phyloP scores from a whole-genome alignment of 2,888 invertebrate species.

The Poecilobothrus nobilitatus region DNA sequence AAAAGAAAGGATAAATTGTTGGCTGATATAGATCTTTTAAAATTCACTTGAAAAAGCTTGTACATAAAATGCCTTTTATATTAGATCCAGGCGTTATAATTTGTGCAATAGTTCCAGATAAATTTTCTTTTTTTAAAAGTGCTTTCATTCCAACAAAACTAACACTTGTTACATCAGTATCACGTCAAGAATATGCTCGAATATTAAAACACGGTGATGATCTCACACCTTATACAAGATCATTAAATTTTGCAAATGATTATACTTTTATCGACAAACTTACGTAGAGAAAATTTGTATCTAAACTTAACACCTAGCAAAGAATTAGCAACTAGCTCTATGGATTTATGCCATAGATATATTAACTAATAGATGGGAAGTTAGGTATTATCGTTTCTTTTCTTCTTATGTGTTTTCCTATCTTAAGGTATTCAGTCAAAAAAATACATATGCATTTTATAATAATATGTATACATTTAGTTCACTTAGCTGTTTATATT shows the following conservation, averaged over 20 bases:
- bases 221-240: slow-evolving; percentile 89
- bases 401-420: no score
- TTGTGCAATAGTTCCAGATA: slow-evolving; percentile 63
- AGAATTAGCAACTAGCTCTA: slow-evolving; percentile 90
- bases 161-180: slow-evolving; percentile 72
- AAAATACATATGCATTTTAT: no score
- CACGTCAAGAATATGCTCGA: slow-evolving; percentile 70
- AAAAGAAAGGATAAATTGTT: slow-evolving; percentile 83
- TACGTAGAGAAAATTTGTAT: slow-evolving; percentile 91
- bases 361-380: no score
- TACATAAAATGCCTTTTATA: slow-evolving; percentile 80
- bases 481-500: no score
- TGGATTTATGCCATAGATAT: no score
- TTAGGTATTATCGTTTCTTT: no score
- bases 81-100: slow-evolving; percentile 67
- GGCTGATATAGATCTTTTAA: slow-evolving; percentile 71
- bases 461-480: no score
- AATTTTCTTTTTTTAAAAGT: slow-evolving; percentile 91
- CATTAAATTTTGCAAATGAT: slow-evolving; percentile 97
- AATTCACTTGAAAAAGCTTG: slow-evolving; percentile 81
- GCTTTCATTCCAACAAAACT: slow-evolving; percentile 90
- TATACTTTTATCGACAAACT: slow-evolving; percentile 91
- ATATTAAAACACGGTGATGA: slow-evolving; percentile 99
- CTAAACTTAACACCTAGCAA: slow-evolving; percentile 91
- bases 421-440: no score